These are phyloP conservation scores for Centropus unirufus DNA, from an alignment of 2,113 vertebrate species.

Conservation along the genomic window DNA sequence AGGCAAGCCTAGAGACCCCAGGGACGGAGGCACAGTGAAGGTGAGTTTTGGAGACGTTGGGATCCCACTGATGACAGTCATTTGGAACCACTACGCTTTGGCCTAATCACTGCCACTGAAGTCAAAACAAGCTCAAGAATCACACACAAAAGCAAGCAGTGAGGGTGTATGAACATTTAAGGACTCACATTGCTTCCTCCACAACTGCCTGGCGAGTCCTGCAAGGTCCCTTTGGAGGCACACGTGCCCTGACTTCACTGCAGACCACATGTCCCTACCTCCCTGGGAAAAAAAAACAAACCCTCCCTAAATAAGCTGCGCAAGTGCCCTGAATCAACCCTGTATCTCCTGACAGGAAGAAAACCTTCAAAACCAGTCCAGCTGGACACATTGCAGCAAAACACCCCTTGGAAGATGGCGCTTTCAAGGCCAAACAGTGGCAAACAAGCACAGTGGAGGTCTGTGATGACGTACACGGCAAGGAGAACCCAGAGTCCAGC, in stretches of 20 bases:
- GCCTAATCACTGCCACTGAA: neutral
- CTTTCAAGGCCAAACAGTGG: neutral
- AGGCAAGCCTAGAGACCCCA: neutral
- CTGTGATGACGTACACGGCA: neutral
- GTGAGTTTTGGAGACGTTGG: neutral
- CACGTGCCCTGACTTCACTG: accelerated
- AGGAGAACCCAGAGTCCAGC: neutral
- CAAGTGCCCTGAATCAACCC: neutral
- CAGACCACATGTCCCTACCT: neutral
- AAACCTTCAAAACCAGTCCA: neutral
- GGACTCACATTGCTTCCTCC: neutral
- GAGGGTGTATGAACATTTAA: neutral
- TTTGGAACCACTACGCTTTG: neutral
- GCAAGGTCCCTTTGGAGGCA: neutral
- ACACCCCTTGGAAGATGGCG: neutral
- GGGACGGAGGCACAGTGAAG: accelerated
- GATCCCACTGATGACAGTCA: neutral
- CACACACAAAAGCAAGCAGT: neutral
- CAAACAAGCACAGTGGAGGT: neutral
- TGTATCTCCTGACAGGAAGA: neutral
- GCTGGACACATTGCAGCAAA: neutral
- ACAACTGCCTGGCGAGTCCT: neutral
- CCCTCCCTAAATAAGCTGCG: neutral
- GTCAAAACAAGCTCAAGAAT: neutral
- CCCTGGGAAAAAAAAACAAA: neutral